phyloP scores from a whole-genome alignment of 2,113 vertebrate genomes.

The Dryoscopus gambensis region DNA sequence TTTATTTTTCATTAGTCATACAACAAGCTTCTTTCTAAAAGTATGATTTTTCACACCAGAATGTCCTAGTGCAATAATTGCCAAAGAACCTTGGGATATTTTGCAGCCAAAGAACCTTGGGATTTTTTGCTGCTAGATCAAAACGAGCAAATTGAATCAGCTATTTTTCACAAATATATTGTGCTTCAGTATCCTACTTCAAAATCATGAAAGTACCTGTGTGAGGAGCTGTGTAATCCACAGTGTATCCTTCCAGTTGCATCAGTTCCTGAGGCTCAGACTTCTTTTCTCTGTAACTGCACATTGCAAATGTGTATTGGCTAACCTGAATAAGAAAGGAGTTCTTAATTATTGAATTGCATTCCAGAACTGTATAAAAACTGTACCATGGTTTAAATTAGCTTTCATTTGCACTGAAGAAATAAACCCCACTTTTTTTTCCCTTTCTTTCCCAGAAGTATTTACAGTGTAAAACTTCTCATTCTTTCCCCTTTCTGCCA shows the following conservation, averaged over 20 bases:
- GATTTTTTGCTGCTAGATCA: neutral
- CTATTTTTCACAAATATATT: neutral
- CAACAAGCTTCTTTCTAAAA: neutral
- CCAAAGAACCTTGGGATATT: neutral
- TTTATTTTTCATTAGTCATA: neutral
- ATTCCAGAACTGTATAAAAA: neutral
- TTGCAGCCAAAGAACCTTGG: neutral
- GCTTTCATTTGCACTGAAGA: neutral
- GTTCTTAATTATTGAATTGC: neutral
- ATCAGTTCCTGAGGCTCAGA: conserved; percentile 96
- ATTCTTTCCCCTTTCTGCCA: neutral
- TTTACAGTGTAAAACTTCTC: neutral
- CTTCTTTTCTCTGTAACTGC: conserved; percentile 97
- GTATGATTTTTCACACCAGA: neutral
- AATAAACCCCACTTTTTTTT: neutral
- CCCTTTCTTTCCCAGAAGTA: neutral
- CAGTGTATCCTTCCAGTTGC: conserved; percentile 97
- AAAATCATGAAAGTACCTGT: conserved; percentile 75
- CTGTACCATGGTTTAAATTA: neutral
- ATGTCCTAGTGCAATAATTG: neutral
- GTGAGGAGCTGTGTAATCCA: conserved; percentile 93
- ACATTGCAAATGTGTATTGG: conserved; percentile 98
- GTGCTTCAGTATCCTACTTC: neutral
- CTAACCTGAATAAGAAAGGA: conserved; percentile 82
- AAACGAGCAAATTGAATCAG: neutral